These are phyloP conservation scores for Cirrhinus mrigala DNA, from an alignment of 2,797 vertebrate genomes.

Conservation along the genomic window DNA sequence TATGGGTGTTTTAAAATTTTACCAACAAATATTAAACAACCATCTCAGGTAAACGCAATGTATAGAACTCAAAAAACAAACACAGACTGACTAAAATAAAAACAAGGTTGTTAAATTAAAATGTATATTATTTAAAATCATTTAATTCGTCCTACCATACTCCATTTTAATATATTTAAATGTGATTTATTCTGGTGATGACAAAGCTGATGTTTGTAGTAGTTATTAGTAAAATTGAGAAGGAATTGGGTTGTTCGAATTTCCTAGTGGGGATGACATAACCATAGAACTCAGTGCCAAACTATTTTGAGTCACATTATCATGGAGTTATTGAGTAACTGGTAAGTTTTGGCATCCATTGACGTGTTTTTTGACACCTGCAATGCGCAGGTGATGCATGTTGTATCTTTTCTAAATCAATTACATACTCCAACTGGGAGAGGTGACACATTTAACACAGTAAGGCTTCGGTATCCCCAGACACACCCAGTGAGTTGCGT, in stretches of 20 bases:
- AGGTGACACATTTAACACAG: neutral
- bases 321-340: neutral
- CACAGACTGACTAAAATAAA: neutral
- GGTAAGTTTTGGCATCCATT: neutral
- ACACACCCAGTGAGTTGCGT: slow-evolving; percentile 5
- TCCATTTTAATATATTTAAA: too few species aligned
- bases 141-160: too few species aligned
- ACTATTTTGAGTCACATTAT: neutral
- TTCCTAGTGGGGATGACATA: neutral
- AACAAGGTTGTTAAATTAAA: neutral
- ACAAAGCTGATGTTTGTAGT: too few species aligned
- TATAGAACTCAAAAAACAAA: neutral
- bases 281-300: neutral
- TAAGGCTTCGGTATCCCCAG: neutral
- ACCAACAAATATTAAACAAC: neutral
- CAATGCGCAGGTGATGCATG: neutral
- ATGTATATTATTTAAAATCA: too few species aligned
- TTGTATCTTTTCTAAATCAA: neutral
- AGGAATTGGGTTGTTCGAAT: too few species aligned
- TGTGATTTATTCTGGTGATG: too few species aligned
- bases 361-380: neutral
- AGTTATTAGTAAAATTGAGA: too few species aligned
- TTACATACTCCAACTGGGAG: slow-evolving; percentile 8
- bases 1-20: neutral
- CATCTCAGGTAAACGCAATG: neutral